phyloP scores from a whole-genome alignment of 2,113 vertebrate species.

The human region GRCh38 chr2:201362001-201362500 shows the following conservation, averaged over 20 bases:
- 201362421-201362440: no score
- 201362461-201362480: no score
- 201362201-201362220: constrained; percentile 16
- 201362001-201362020: constrained; percentile 5
- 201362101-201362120: not conserved
- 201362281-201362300: not conserved
- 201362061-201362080: not conserved
- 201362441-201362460: no score
- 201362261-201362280: not conserved
- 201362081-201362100: not conserved
- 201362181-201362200: not conserved
- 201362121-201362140: not conserved
- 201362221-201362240: not conserved
- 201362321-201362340: not conserved
- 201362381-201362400: no score
- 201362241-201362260: not conserved
- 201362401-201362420: no score
- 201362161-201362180: not conserved
- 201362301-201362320: not conserved
- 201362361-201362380: no score
- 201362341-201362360: no score
- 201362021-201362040: not conserved
- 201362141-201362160: not conserved
- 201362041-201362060: constrained; percentile 9
- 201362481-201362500: no score